phyloP scores from a whole-genome alignment of 2,797 vertebrate species.

The Neopelma chrysocephalum region DNA sequence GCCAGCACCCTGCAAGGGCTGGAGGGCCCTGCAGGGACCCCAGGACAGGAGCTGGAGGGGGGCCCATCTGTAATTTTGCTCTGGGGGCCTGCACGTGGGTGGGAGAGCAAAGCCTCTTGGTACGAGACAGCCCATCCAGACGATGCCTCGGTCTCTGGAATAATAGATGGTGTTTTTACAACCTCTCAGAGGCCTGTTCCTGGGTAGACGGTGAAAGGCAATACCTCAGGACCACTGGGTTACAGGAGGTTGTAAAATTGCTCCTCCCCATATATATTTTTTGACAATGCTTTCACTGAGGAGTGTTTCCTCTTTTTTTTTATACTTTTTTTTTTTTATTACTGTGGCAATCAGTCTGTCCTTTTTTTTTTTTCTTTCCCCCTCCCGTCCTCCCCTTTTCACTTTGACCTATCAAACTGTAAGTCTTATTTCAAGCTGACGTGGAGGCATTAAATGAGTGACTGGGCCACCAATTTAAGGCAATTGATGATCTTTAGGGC shows the following conservation, averaged over 20 bases:
- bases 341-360: background rate
- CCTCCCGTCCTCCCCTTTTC: background rate
- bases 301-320: background rate
- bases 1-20: background rate
- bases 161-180: constrained; percentile 45
- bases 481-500: constrained; percentile 45
- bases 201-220: background rate
- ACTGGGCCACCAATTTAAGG: constrained; percentile 14
- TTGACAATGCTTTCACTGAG: constrained; percentile 21
- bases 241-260: constrained; percentile 18
- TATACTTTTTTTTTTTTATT: background rate
- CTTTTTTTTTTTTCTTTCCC: rapidly evolving
- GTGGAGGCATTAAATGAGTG: constrained; percentile 17
- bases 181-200: background rate
- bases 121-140: background rate
- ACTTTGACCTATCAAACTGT: constrained; percentile 10
- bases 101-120: background rate
- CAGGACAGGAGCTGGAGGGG: background rate
- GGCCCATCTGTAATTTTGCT: background rate
- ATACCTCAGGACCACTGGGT: background rate
- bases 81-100: rapidly evolving
- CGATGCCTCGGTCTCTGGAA: background rate
- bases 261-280: background rate
- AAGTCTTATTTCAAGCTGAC: constrained; percentile 43
- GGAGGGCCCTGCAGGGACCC: background rate